Percentiles rank a stretch among this genome's conserved stretches.
Conservation (phyloP, 2,888 invertebrate species). For the Tribolium freemani region DNA sequence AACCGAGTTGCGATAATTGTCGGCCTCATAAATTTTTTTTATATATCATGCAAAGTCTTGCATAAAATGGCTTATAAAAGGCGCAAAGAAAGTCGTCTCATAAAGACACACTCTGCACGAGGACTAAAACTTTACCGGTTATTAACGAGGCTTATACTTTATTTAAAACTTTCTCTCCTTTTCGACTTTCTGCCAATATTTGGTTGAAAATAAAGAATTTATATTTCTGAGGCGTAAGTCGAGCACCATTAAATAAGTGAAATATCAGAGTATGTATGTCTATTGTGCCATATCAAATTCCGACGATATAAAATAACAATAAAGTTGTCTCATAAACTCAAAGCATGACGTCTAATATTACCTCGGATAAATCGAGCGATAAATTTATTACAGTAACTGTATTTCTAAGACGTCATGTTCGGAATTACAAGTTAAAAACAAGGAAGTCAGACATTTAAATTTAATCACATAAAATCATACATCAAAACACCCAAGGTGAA, state of each 20-base stretch:
- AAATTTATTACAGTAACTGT: constrained; percentile 13
- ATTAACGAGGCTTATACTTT: background rate
- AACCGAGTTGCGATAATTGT: background rate
- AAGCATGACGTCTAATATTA: constrained; percentile 3
- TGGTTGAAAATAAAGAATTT: background rate
- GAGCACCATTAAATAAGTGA: background rate
- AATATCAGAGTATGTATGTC: background rate
- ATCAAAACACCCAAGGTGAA: no score
- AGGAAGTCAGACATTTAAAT: no score
- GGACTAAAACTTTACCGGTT: background rate
- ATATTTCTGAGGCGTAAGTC: background rate
- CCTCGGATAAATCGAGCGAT: background rate
- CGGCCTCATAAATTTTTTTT: background rate
- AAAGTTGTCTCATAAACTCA: background rate
- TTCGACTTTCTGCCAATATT: background rate
- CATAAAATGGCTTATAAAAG: background rate
- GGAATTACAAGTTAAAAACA: background rate
- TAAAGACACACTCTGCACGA: background rate
- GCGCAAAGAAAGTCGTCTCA: background rate
- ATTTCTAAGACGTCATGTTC: background rate
- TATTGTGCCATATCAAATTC: background rate
- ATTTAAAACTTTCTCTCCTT: background rate
- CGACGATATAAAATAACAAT: background rate
- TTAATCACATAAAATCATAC: no score
- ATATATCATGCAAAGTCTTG: background rate